Evolutionary conservation across 2,113 vertebrate genomes (phyloP).

Genomic region (Trinectes maculatus): DNA sequence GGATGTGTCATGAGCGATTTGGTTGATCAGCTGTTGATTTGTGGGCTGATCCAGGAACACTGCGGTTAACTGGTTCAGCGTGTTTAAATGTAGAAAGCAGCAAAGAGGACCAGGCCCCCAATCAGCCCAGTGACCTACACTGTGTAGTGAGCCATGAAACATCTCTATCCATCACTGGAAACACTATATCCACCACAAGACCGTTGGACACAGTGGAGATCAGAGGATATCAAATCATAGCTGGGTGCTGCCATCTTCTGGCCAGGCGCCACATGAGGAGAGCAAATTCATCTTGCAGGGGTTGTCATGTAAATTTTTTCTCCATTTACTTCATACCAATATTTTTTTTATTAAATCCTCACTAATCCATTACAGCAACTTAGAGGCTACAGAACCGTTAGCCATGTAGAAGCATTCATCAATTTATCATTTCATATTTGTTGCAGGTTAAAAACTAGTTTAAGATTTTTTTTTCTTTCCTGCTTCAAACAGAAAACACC

Average conservation of each 20-base stretch:
- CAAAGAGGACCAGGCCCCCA: constrained; percentile 38
- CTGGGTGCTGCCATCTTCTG: constrained; percentile 84
- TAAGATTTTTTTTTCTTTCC: neutral
- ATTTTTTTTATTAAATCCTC: neutral
- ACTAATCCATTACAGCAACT: neutral
- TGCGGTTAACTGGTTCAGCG: constrained; percentile 59
- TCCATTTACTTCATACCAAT: neutral
- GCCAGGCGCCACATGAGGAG: constrained; percentile 35
- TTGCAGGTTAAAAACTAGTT: constrained; percentile 6
- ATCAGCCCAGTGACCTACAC: constrained; percentile 66
- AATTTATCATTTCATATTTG: constrained; percentile 8
- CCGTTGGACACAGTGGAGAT: constrained; percentile 35
- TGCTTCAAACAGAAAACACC: constrained; percentile 30
- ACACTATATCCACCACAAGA: constrained; percentile 27
- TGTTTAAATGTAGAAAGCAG: constrained; percentile 52
- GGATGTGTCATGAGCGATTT: constrained; percentile 72
- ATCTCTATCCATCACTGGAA: constrained; percentile 69
- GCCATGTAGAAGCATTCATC: neutral
- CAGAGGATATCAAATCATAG: constrained; percentile 64
- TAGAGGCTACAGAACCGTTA: neutral
- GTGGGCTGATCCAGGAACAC: constrained; percentile 53
- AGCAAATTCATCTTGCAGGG: neutral
- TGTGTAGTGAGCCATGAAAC: constrained; percentile 55
- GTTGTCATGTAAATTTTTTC: neutral
- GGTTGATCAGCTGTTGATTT: constrained; percentile 69